Evolutionary conservation across 2,888 invertebrate species (phyloP), one percentile per base, ranked within the genome.

Genomic region (Amphipyra berbera): DNA sequence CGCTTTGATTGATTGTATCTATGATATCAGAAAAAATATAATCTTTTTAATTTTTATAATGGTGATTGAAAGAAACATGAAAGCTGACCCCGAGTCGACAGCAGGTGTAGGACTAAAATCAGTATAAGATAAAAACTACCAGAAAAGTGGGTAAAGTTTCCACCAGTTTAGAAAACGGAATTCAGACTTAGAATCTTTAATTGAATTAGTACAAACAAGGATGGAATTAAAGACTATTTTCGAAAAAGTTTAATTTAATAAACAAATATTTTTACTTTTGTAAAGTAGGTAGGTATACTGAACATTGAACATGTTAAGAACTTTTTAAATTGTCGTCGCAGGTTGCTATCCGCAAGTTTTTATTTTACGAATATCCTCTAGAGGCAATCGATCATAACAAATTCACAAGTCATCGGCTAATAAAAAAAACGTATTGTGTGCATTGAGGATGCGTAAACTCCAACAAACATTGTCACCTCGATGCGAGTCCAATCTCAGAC

Each of bases 391-490:
- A 95, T 95, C 95, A 94, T 84, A 89, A 90, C 91, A 94, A 94
- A 94, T 94, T 95, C 94, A 94, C 95, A 90, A 95, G 95, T 95
- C 95, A 95, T 95, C 95, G 92, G 81, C 84, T 91, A 83, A 91
- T 89, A 92, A 93, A 93, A n/a, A 78, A 93, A 93, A 90, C 78
- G 70, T 84, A 92, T 93, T 93, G 93, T 94, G 83, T 87, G 85
- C 82, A 81, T 90, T 85, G 88, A 89, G 82, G 85, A 90, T 88
- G 88, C 88, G 90, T 90, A 89, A 91, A 93, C 83, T 88, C 87
- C 87, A 90, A 91, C 91, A 91, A 93, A 93, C 91, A 94, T 93
- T 94, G 95, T 94, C 95, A 92, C 93, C 91, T 91, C 88, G 83
- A 84, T 82, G 88, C 87, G 90, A 91, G 85, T 83, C 90, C 79